phyloP scores from a whole-genome alignment of 2,888 invertebrate species.

The Hemistola chrysoprasaria region DNA sequence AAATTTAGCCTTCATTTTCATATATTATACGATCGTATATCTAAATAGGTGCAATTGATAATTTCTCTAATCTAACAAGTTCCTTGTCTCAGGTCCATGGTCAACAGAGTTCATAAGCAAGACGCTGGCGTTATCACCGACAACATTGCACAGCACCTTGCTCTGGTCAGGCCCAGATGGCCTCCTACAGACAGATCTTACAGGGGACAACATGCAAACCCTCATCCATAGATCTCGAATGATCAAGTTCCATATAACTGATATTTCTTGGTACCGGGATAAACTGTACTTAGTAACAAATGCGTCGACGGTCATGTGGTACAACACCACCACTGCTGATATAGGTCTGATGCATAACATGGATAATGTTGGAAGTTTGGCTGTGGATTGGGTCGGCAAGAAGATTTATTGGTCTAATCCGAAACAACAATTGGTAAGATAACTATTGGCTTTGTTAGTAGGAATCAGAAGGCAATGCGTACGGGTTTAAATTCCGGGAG shows the following conservation, averaged over 20 bases:
- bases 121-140: conserved; percentile 82
- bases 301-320: conserved; percentile 86
- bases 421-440: conserved; percentile 89
- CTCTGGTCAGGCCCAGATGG: conserved; percentile 90
- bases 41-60: too few relatives aligned
- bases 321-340: conserved; percentile 84
- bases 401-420: conserved; percentile 96
- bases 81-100: conserved; percentile 90
- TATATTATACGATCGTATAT: too few relatives aligned
- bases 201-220: conserved; percentile 88
- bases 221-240: conserved; percentile 84
- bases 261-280: conserved; percentile 90
- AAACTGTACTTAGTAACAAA: conserved; percentile 89
- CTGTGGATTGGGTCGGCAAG: conserved; percentile 95
- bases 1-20: too few relatives aligned
- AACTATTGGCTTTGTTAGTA: not conserved
- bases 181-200: conserved; percentile 90
- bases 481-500: too few relatives aligned
- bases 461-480: too few relatives aligned
- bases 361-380: conserved; percentile 89
- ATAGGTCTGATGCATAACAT: conserved; percentile 83
- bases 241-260: conserved; percentile 84
- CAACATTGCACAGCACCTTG: conserved; percentile 83
- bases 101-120: conserved; percentile 88
- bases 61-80: too few relatives aligned